A percentile compares a stretch with the other conserved stretches of the same genome.
phyloP scores from a whole-genome alignment of 2,113 vertebrate species.

The Atrichornis clamosus region DNA sequence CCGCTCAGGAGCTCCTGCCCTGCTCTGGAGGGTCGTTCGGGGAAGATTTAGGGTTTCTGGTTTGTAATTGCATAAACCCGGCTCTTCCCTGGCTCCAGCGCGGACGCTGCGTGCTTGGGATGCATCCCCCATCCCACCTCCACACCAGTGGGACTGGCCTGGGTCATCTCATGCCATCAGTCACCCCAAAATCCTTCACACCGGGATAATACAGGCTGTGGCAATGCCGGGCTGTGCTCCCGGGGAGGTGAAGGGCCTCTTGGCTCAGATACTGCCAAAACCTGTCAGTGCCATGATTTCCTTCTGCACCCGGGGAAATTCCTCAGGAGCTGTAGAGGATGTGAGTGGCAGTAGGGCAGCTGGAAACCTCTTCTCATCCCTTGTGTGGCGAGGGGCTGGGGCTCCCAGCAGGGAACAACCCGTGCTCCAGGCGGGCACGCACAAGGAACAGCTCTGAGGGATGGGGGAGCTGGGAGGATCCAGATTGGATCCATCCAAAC shows the following conservation, averaged over 20 bases:
- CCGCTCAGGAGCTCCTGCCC: neutral
- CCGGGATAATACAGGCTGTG: neutral
- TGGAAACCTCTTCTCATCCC: neutral
- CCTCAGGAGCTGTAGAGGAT: neutral
- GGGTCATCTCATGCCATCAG: rapidly evolving
- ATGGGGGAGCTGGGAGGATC: neutral
- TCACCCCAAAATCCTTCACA: neutral
- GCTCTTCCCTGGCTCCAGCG: rapidly evolving
- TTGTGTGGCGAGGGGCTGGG: rapidly evolving
- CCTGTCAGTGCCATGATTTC: rapidly evolving
- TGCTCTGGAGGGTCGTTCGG: neutral
- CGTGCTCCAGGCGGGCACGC: rapidly evolving
- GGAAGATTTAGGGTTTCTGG: neutral
- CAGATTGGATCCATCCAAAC: neutral
- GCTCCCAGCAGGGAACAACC: neutral
- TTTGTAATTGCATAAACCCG: rapidly evolving
- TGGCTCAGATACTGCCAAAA: rapidly evolving
- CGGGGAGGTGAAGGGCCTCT: neutral
- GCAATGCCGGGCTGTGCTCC: neutral
- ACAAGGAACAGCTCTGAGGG: neutral
- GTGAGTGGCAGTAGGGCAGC: neutral
- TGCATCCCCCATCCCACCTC: neutral
- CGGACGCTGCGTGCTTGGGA: rapidly evolving
- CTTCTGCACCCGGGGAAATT: rapidly evolving
- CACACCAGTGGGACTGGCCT: neutral